Conservation (phyloP, 64 coral and sea anemone species). For the Trachythela sp. region DNA sequence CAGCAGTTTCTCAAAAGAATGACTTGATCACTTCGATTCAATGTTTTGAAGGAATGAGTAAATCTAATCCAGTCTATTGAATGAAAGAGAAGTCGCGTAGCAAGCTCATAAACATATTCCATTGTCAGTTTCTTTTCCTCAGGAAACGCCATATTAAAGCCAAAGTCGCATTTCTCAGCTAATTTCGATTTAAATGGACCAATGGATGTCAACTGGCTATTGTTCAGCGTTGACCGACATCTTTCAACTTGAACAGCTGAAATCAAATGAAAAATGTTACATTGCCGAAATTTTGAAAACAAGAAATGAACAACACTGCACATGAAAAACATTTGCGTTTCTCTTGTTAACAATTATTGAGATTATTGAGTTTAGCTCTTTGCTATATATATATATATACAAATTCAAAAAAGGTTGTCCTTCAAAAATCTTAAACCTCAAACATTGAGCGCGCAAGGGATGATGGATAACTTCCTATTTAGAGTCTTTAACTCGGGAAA, state of each 20-base stretch:
- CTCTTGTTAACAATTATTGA: too few relatives aligned
- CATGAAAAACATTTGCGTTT: too few relatives aligned
- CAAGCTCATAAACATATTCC: slow-evolving; percentile 97
- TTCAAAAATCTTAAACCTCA: too few relatives aligned
- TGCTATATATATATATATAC: too few relatives aligned
- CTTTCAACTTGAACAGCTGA: slow-evolving; percentile 93
- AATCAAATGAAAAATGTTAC: slow-evolving; percentile 23
- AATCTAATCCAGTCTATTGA: slow-evolving; percentile 83
- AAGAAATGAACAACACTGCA: too few relatives aligned
- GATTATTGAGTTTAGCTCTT: too few relatives aligned
- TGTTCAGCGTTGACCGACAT: slow-evolving; percentile 4
- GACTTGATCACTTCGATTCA: slow-evolving; percentile 68
- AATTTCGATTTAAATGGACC: slow-evolving; percentile 2
- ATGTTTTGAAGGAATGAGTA: slow-evolving; percentile 64
- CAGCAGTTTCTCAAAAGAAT: slow-evolving; percentile 70
- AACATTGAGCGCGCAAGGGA: too few relatives aligned
- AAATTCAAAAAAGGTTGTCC: too few relatives aligned
- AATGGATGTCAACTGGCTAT: background rate
- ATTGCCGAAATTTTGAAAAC: too few relatives aligned
- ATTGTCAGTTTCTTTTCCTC: slow-evolving; percentile 69
- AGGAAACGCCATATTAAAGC: background rate
- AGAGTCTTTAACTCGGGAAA: too few relatives aligned
- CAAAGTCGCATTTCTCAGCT: background rate
- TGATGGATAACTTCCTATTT: too few relatives aligned
- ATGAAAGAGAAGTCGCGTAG: slow-evolving; percentile 90